phyloP scores from a whole-genome alignment of 1,140 invertebrate species.

The Rhagoletis pomonella region DNA sequence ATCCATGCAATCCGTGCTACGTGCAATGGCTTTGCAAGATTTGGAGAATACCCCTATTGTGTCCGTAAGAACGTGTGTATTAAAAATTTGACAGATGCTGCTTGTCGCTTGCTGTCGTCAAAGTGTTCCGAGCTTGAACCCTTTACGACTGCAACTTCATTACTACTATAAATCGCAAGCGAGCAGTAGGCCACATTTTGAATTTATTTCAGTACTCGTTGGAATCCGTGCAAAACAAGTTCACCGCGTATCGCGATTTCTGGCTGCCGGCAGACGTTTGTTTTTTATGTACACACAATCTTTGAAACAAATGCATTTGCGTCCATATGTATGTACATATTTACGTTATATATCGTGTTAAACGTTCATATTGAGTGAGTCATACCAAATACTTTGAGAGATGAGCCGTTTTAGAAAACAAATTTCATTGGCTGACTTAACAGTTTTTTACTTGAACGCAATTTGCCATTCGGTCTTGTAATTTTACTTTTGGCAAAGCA shows the following conservation, averaged over 20 bases:
- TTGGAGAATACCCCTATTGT: no score
- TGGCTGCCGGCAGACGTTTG: not conserved
- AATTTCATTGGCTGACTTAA: no score
- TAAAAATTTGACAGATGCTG: no score
- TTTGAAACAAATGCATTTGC: not conserved
- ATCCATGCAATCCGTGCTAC: no score
- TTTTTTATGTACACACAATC: not conserved
- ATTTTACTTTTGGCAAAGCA: no score
- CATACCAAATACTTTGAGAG: not conserved
- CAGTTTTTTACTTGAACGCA: no score
- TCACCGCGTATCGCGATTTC: slow-evolving; percentile 37
- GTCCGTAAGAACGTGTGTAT: no score
- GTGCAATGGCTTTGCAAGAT: no score
- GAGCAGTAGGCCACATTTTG: not conserved
- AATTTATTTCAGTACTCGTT: slow-evolving; percentile 27
- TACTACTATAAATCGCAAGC: not conserved
- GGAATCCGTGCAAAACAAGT: slow-evolving; percentile 29
- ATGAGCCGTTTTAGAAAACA: no score
- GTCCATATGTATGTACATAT: not conserved
- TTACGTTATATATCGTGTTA: not conserved
- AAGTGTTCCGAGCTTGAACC: no score
- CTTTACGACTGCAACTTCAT: not conserved
- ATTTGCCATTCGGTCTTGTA: no score
- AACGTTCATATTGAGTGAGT: not conserved
- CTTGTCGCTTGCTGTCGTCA: no score